Evolutionary conservation across 2,113 vertebrate species (phyloP).

Genomic region (Crotophaga sulcirostris): DNA sequence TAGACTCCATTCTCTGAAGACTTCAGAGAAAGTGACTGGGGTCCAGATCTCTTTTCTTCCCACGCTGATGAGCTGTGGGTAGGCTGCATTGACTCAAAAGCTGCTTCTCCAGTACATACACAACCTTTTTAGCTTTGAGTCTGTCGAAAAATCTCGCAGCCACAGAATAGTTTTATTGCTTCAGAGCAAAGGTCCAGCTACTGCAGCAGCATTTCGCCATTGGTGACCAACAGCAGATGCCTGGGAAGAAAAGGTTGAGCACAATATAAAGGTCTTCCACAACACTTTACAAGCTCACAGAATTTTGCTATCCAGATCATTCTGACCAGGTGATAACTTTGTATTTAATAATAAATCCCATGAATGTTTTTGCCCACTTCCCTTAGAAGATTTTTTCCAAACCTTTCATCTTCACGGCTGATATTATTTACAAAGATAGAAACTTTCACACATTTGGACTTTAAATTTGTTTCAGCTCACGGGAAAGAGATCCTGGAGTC

Average conservation of each 20-base stretch:
- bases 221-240: background rate
- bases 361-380: background rate
- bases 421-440: background rate
- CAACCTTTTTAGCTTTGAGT: background rate
- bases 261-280: background rate
- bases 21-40: background rate
- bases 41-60: background rate
- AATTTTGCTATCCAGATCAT: background rate
- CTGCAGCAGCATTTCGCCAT: background rate
- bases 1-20: background rate
- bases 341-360: background rate
- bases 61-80: background rate
- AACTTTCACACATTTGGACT: background rate
- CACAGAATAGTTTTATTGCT: background rate
- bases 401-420: background rate
- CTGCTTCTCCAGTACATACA: background rate
- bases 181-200: background rate
- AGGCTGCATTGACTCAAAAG: background rate
- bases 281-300: background rate
- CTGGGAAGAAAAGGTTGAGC: rapidly evolving
- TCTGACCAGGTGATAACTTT: background rate
- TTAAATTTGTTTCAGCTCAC: background rate
- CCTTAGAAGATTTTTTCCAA: background rate
- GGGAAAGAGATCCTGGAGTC: background rate
- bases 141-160: background rate